Evolutionary conservation across 2,888 invertebrate genomes (phyloP).

Genomic region (Lydus trimaculatus): DNA sequence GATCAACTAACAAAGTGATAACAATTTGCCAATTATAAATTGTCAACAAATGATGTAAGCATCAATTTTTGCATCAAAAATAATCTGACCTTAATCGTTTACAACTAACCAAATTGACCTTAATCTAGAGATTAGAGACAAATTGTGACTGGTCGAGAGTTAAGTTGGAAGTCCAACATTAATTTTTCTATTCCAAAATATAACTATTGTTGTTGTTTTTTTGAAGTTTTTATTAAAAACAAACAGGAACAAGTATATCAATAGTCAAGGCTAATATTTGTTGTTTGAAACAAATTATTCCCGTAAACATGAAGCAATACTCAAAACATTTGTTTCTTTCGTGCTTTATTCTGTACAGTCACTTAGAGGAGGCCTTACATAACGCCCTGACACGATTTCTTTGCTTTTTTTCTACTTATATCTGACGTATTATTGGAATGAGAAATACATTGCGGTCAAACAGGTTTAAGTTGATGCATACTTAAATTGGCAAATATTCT

Average conservation of each 20-base stretch:
- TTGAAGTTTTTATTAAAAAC: no score
- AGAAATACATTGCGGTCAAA: conserved; percentile 20
- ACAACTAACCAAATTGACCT: conserved; percentile 27
- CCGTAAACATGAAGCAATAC: not conserved
- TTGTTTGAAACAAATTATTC: not conserved
- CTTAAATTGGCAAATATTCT: conserved; percentile 43
- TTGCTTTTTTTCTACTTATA: not conserved
- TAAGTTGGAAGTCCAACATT: not conserved
- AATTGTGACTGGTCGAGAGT: not conserved
- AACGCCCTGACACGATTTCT: conserved; percentile 1
- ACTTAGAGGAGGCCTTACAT: not conserved
- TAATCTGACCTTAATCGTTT: conserved; percentile 26
- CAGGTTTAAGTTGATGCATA: conserved; percentile 31
- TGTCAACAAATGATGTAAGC: conserved; percentile 35
- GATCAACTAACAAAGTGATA: not conserved
- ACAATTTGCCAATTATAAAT: conserved; percentile 2
- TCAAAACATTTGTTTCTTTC: not conserved
- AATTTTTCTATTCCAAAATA: not conserved
- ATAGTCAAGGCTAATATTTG: not conserved
- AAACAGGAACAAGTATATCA: not conserved
- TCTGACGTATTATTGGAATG: conserved; percentile 1
- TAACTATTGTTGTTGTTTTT: not conserved
- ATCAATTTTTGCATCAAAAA: conserved; percentile 26
- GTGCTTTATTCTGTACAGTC: not conserved
- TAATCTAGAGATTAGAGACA: conserved; percentile 20